Evolutionary conservation across 2,113 vertebrate species (phyloP).

Genomic region (Melospiza georgiana): DNA sequence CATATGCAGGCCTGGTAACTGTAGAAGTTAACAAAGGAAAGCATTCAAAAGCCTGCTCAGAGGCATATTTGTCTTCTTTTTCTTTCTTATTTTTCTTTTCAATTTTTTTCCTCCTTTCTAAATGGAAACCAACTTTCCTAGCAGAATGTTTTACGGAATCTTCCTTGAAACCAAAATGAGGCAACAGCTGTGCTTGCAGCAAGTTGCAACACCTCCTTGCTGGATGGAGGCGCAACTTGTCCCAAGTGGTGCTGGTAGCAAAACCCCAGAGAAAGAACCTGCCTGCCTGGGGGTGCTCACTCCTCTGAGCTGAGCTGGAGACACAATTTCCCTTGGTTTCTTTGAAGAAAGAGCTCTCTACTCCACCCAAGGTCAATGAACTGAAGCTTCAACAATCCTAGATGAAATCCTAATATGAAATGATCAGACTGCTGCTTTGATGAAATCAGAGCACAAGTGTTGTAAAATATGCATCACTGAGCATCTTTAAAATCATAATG

Average conservation of each 20-base stretch:
- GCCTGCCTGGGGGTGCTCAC: background rate
- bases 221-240: background rate
- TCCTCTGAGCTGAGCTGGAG: background rate
- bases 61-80: background rate
- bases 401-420: background rate
- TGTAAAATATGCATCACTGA: background rate
- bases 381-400: background rate
- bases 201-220: background rate
- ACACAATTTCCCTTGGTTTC: background rate
- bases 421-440: background rate
- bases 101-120: background rate
- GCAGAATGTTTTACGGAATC: background rate
- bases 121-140: background rate
- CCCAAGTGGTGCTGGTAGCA: background rate
- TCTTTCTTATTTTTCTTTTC: background rate
- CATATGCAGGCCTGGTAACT: background rate
- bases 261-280: background rate
- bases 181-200: background rate
- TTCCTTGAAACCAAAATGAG: background rate
- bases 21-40: background rate
- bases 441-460: background rate
- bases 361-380: background rate
- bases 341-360: background rate
- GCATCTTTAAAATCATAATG: background rate
- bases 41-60: constrained; percentile 23